phyloP scores from a whole-genome alignment of 2,113 vertebrate genomes.

The Arenaria interpres region DNA sequence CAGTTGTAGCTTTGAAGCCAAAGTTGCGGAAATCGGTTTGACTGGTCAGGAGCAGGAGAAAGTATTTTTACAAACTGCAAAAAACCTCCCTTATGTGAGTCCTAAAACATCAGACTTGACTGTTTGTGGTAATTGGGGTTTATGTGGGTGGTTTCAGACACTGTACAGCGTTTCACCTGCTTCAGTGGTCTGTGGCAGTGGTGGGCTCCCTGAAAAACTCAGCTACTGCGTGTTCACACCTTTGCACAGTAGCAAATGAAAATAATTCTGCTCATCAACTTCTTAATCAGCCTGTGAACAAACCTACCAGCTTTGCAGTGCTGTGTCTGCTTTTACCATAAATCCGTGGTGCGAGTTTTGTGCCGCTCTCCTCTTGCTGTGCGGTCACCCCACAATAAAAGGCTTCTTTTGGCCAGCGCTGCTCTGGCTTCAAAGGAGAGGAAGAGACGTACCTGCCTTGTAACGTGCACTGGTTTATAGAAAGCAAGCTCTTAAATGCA shows the following conservation, averaged over 20 bases:
- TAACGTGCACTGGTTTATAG: not conserved
- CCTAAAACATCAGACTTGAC: accelerated
- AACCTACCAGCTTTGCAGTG: accelerated
- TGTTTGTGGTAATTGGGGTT: accelerated
- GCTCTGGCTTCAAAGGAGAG: not conserved
- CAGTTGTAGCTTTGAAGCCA: not conserved
- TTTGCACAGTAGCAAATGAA: not conserved
- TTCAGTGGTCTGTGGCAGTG: accelerated
- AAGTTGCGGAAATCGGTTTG: not conserved
- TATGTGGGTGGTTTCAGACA: accelerated
- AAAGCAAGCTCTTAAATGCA: not conserved
- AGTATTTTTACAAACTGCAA: not conserved
- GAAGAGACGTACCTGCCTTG: not conserved
- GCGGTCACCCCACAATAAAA: not conserved
- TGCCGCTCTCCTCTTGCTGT: not conserved
- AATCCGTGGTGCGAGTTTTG: not conserved
- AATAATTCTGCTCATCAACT: not conserved
- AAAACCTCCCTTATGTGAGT: accelerated
- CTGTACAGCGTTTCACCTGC: accelerated
- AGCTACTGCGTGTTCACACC: not conserved
- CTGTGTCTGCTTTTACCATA: accelerated
- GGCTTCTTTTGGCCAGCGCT: not conserved
- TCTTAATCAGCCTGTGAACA: not conserved
- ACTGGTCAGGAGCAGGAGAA: not conserved
- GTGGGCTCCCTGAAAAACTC: not conserved